These are phyloP conservation scores for Sorex maritimensis DNA, from an alignment of 2,797 vertebrate genomes.

Conservation along the genomic window DNA sequence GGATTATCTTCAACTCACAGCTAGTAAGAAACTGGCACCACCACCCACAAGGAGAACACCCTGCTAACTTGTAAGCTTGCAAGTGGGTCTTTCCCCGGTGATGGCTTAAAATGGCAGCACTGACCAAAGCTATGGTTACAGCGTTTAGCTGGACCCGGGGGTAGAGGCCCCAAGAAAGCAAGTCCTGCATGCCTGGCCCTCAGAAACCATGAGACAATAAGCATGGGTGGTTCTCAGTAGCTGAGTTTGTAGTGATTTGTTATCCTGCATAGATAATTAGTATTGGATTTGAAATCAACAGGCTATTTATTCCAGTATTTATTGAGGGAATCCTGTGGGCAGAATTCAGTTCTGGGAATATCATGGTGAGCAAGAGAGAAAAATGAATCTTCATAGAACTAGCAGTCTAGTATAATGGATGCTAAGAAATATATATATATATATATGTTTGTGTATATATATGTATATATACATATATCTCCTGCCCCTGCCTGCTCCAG, in stretches of 20 bases:
- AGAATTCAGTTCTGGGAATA: not conserved
- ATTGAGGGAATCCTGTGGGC: not conserved
- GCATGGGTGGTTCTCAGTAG: not conserved
- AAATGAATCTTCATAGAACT: not conserved
- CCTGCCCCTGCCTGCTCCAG: too few species aligned
- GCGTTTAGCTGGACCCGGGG: not conserved
- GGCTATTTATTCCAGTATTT: not conserved
- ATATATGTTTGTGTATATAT: too few species aligned
- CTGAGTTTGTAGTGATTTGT: not conserved
- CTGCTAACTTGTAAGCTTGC: not conserved
- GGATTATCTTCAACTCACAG: not conserved
- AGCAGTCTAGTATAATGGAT: not conserved
- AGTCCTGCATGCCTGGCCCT: not conserved
- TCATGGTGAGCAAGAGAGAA: not conserved
- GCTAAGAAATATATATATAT: not conserved
- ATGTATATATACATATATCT: too few species aligned
- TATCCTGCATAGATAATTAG: not conserved
- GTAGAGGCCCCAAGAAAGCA: not conserved
- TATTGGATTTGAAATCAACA: not conserved
- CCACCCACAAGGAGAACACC: not conserved
- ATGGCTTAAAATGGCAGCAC: not conserved
- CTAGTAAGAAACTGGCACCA: not conserved
- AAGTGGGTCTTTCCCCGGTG: not conserved
- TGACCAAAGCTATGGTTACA: not conserved
- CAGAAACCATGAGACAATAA: not conserved